phyloP scores from a whole-genome alignment of 2,113 vertebrate genomes.

The Haemorhous mexicanus region DNA sequence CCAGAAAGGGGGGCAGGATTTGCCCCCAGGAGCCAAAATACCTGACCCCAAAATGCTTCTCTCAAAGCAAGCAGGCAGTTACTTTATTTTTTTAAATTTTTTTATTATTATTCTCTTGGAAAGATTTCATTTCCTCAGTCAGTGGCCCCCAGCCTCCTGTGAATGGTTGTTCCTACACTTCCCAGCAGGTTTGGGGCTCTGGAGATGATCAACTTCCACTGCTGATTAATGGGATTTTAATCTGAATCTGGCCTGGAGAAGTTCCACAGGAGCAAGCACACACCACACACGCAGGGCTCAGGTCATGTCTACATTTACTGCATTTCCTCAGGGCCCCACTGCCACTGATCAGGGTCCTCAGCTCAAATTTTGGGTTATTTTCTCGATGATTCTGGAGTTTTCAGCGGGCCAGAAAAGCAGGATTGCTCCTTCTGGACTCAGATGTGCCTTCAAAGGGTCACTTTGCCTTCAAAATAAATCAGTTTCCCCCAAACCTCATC shows the following conservation, averaged over 20 bases:
- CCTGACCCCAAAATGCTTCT: background rate
- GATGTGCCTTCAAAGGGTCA: background rate
- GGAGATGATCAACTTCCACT: background rate
- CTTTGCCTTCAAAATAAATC: background rate
- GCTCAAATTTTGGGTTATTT: background rate
- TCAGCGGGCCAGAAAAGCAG: background rate
- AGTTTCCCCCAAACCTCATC: background rate
- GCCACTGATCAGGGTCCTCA: background rate
- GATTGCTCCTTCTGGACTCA: background rate
- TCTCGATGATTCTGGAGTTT: background rate
- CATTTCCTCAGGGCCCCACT: background rate
- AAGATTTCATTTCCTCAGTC: background rate
- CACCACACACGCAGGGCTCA: fast-evolving
- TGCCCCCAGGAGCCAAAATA: background rate
- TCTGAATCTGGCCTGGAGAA: background rate
- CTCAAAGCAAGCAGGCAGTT: background rate
- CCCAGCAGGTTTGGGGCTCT: background rate
- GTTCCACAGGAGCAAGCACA: background rate
- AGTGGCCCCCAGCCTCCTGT: background rate
- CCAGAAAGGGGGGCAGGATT: background rate
- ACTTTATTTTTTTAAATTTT: too few relatives aligned
- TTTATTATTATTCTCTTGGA: background rate
- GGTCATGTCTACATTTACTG: background rate
- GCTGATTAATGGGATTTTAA: background rate
- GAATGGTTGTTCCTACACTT: background rate